Base-by-base conservation (phyloP, 2,888 invertebrate species). In the Phalera bucephala region DNA sequence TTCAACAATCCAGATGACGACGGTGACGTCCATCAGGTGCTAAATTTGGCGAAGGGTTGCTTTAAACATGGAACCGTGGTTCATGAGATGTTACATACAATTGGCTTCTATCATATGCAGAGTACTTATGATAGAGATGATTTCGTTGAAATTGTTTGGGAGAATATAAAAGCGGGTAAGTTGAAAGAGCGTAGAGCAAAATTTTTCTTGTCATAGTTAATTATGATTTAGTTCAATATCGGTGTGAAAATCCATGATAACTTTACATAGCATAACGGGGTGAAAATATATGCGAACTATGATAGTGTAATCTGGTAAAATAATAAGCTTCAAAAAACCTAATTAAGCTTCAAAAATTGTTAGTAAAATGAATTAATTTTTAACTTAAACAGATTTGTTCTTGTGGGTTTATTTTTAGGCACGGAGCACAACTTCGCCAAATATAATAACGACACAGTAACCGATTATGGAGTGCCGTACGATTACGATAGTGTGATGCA, bases 51-150 rank as follows among this genome's bases (percentile, higher is more conserved):
- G 0, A 86, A 85, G 11, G 88, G 91, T 17, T 93, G 93, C 63
- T 90, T 93, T 37, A 81, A 72, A 14, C 91, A 91, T 40, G 93
- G 95, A 9, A 93, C 93, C 6, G 91, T 94, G 2, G 91, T 94
- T 4, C 95, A 96, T 66, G 96, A 96, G 73, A 88, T 96, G 69
- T 88, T 96, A 59, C 96, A 96, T 64, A 93, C 94, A 0, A 73
- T 95, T 1, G 96, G 96, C 0, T 96, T 96, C 74, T 95, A 94
- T 71, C 96, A 96, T 65, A 96, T 96, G 81, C 96, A 96, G 68
- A 95, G 94, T 63, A 91, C 95, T 12, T 92, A 93, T 9, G 93
- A 96, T 73, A 91, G 96, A 47, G 95, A 96, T 64, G 91, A 94
- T 0, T 95, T 91, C 69, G 93, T 96, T 1, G 90, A 91, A 48